A percentile compares a stretch with the other conserved stretches of the same genome.
phyloP scores from a whole-genome alignment of 1,140 invertebrate genomes.

The Idris sp. region DNA sequence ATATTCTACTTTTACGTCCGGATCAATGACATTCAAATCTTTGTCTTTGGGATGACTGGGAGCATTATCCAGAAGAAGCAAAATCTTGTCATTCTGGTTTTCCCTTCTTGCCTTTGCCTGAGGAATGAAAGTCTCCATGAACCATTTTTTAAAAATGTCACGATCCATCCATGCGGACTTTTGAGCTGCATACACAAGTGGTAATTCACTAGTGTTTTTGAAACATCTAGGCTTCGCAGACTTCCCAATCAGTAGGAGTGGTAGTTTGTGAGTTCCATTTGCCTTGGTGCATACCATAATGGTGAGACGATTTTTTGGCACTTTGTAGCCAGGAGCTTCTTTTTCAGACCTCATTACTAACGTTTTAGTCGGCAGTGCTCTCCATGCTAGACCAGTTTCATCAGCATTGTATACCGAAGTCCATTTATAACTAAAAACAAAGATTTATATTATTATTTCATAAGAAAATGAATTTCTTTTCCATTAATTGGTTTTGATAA shows the following conservation, averaged over 20 bases:
- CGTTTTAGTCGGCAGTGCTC: conserved; percentile 68
- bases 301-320: conserved; percentile 4
- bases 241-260: conserved; percentile 8
- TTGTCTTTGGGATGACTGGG: conserved; percentile 69
- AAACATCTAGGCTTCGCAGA: conserved; percentile 16
- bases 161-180: conserved; percentile 62
- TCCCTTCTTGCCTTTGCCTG: conserved; percentile 65
- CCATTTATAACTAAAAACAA: conserved; percentile 22
- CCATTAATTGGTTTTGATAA: no score
- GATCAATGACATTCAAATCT: conserved; percentile 57
- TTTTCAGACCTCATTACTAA: conserved; percentile 53
- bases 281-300: conserved; percentile 26
- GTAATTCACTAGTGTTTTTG: conserved; percentile 55
- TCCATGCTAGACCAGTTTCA: conserved; percentile 72
- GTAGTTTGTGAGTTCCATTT: conserved; percentile 25
- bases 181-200: conserved; percentile 43
- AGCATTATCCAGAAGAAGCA: conserved; percentile 74
- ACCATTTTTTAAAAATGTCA: conserved; percentile 65
- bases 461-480: no score
- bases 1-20: conserved; percentile 36
- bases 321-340: conserved; percentile 1
- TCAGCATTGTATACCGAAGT: conserved; percentile 74
- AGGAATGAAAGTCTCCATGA: conserved; percentile 64
- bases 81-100: conserved; percentile 69
- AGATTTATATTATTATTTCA: no score